These are phyloP conservation scores for Bombus polaris DNA, from an alignment of 1,140 invertebrate species.

Conservation along the genomic window DNA sequence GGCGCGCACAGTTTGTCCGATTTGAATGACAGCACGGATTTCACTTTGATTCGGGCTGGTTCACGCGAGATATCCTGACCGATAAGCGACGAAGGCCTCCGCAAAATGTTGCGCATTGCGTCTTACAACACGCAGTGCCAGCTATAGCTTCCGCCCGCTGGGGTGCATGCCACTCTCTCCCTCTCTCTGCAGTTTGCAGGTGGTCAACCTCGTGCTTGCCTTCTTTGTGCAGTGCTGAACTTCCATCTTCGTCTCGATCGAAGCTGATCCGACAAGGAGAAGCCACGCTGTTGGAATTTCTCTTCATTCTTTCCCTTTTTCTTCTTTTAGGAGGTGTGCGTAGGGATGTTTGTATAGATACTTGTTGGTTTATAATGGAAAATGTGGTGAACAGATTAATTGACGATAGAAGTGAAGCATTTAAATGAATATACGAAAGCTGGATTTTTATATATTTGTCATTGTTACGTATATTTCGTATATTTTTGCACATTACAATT, in stretches of 20 bases:
- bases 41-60: constrained; percentile 33
- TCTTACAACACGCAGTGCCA: constrained; percentile 72
- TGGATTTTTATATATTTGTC: too few relatives aligned
- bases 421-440: neutral
- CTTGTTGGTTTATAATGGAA: neutral
- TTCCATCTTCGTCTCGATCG: neutral
- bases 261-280: neutral
- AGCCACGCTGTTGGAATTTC: neutral
- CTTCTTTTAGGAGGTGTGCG: neutral
- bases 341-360: neutral
- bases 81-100: constrained; percentile 55
- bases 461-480: too few relatives aligned
- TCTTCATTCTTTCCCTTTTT: neutral
- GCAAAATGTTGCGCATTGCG: constrained; percentile 82
- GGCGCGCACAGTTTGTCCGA: neutral
- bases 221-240: neutral
- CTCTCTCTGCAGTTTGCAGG: constrained; percentile 73
- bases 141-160: constrained; percentile 53
- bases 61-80: constrained; percentile 45
- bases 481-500: too few relatives aligned
- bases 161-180: constrained; percentile 45
- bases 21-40: neutral
- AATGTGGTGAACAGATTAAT: neutral
- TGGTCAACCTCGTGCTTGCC: constrained; percentile 72
- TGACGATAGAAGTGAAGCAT: neutral